Evolutionary conservation across 1,140 invertebrate genomes (phyloP).

Genomic region (Halictus rubicundus): DNA sequence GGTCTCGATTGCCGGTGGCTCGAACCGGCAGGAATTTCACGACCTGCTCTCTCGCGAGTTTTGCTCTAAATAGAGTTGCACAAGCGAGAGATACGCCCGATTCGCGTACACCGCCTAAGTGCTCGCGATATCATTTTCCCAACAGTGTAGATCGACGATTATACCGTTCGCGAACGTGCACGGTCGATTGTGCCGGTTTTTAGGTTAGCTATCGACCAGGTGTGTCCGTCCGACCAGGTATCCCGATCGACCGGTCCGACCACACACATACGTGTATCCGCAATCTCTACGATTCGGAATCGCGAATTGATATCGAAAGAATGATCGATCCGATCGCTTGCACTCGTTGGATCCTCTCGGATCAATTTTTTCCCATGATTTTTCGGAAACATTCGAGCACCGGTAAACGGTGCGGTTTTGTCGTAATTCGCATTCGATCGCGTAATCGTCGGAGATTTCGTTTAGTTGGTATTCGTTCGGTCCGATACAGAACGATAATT

Average conservation of each 20-base stretch:
- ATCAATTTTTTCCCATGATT: not conserved
- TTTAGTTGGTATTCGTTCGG: too few relatives aligned
- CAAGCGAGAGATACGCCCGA: not conserved
- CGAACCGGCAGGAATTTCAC: not conserved
- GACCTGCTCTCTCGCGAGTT: not conserved
- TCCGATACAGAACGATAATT: too few relatives aligned
- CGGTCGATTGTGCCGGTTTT: constrained; percentile 16
- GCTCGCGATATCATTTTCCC: constrained; percentile 14
- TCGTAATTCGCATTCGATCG: too few relatives aligned
- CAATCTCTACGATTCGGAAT: not conserved
- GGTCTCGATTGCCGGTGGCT: not conserved
- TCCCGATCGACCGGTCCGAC: not conserved
- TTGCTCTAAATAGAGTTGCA: not conserved
- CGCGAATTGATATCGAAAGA: not conserved
- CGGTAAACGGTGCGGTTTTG: too few relatives aligned
- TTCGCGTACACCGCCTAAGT: not conserved
- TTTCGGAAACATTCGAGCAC: too few relatives aligned
- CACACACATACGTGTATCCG: too few relatives aligned
- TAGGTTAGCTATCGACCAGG: constrained; percentile 35
- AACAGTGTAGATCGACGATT: not conserved
- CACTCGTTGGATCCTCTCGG: too few relatives aligned
- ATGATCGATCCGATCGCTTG: not conserved
- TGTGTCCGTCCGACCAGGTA: not conserved
- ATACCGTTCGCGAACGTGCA: not conserved
- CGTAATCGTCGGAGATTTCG: too few relatives aligned